Evolutionary conservation across 2,113 vertebrate species (phyloP), one percentile per base, ranked within the genome.

Genomic region (Morone chrysops): DNA sequence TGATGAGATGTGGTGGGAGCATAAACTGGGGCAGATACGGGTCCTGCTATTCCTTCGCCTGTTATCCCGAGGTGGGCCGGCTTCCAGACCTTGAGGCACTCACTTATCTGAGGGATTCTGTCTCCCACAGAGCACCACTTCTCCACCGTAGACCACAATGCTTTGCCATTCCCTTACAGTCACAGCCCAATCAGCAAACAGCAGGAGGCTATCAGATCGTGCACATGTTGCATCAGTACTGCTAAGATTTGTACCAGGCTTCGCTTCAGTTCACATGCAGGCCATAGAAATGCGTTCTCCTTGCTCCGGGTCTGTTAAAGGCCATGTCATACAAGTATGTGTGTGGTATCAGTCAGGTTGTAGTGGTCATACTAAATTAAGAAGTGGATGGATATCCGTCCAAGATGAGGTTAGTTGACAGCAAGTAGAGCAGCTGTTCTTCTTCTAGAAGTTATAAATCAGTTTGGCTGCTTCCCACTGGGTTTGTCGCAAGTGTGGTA

Each of bases 21-120:
- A 83, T 90, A 92, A 94, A 94, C 91, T 90, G 86, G 90, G 90
- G 91, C 89, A 89, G 92, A 94, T 93, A 93, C 69, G 81, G 90
- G 91, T 86, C 92, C 90, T 89, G 87, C 91, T 90, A 85, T 91
- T 92, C 90, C 90, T 91, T 82, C 78, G 84, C 87, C 90, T 89
- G 92, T 91, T 92, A 93, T 94, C 94, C 93, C 50, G 82, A 89
- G 91, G 89, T 94, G 92, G 94, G 93, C 91, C 62, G 25, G 77
- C 84, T 92, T 94, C 94, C 93, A 95, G 94, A 93, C 92, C 90
- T 93, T 84, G 85, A 93, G 93, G 92, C 91, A 90, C 84, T 91
- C 75, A 88, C 89, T 94, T 94, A 95, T 95, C 93, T 91, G 85
- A 87, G 70, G 91, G 90, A 91, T 93, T 90, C 86, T 83, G 91